Evolutionary conservation across 2,888 invertebrate species (phyloP), one percentile per base, ranked within the genome.

Genomic region (Hydrotaea diabolus): DNA sequence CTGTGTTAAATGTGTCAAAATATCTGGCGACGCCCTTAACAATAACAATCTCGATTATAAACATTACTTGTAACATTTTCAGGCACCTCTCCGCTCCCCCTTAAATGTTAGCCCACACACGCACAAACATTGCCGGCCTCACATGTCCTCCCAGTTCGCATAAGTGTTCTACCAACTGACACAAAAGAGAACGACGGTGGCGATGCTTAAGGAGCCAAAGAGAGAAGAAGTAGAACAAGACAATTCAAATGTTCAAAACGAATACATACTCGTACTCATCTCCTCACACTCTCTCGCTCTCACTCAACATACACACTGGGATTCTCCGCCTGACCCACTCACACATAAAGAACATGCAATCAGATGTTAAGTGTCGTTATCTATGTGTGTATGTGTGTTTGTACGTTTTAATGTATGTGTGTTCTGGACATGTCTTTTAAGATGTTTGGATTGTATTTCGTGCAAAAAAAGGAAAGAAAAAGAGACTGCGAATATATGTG

Each of bases 1-100:
- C 46, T 59, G 59, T 46, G 57, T 31, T 39, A 69, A 78, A 66
- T 76, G 76, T 82, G 82, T 79, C 69, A 73, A 71, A 82, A 82
- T 82, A 82, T 64, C 49, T 82, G 85, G 85, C 76, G 77, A 82
- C 85, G 77, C 82, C 82, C 85, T 80, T 77, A 82, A 85, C 74
- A 80, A 64, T 55, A 71, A 75, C 74, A 84, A 74, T 80, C 79
- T 82, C 74, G 79, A 77, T 82, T 74, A 62, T 49, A 80, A 80
- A 77, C 73, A 79, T 79, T 77, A 59, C 55, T 66, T 59, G 55
- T 64, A 74, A 77, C 55, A 74, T 75, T 31, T 71, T 36, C 59
- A 23, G 1, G n/a, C 49, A 49, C 49, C 49, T 5, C 49, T n/a
- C 49, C 31, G 7, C 21, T 55, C 11, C 19, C 55, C 21, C 55